A percentile compares a stretch with the other conserved stretches of the same genome.
phyloP scores from a whole-genome alignment of 2,888 invertebrate genomes.

The Meliscaeva auricollis region DNA sequence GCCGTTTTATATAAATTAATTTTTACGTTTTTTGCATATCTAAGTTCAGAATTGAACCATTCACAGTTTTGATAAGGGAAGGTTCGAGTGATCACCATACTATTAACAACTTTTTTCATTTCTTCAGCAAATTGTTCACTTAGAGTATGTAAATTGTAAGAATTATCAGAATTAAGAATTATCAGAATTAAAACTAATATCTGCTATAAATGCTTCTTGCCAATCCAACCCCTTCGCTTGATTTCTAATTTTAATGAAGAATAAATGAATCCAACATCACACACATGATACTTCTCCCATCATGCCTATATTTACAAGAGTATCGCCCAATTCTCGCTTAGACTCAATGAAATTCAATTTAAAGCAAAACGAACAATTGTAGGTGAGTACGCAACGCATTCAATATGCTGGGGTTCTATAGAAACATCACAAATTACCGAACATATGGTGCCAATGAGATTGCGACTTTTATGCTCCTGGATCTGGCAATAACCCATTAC shows the following conservation, averaged over 20 bases:
- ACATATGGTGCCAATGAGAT: slow-evolving; percentile 84
- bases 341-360: slow-evolving; percentile 75
- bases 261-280: slow-evolving; percentile 23
- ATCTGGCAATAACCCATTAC: slow-evolving; percentile 50
- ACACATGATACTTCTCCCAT: slow-evolving; percentile 61
- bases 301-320: neutral
- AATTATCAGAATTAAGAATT: too few relatives aligned
- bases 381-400: slow-evolving; percentile 66
- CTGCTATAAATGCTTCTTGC: neutral
- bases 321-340: neutral
- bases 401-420: slow-evolving; percentile 49
- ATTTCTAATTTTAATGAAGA: slow-evolving; percentile 14
- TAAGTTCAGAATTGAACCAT: too few relatives aligned
- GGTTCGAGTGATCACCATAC: too few relatives aligned
- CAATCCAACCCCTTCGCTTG: slow-evolving; percentile 42
- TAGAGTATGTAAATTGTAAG: too few relatives aligned
- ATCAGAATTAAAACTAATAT: too few relatives aligned
- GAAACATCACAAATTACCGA: slow-evolving; percentile 84
- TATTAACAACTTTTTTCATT: too few relatives aligned
- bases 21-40: too few relatives aligned
- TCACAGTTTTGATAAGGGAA: too few relatives aligned
- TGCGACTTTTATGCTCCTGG: slow-evolving; percentile 76
- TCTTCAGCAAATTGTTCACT: too few relatives aligned
- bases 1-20: too few relatives aligned
- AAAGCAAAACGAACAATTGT: slow-evolving; percentile 49